Base-by-base conservation (phyloP, 1,140 invertebrate species). In the Trichonephila inaurata region DNA sequence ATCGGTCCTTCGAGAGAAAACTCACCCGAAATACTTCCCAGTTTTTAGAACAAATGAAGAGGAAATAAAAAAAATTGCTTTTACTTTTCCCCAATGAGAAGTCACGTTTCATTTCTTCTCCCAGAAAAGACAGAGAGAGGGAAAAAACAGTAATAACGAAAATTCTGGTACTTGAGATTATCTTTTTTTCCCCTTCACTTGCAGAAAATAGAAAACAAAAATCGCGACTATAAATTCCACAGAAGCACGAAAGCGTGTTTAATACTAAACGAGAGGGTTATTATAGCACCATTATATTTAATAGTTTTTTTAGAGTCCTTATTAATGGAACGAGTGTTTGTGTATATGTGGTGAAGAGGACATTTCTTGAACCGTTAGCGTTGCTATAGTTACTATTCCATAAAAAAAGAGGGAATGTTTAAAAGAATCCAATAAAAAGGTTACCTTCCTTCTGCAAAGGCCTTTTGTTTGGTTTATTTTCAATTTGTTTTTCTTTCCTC, bases 231-330 rank as follows among this genome's bases (percentile, higher is more conserved):
- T 40, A 77, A 77, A 77, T 77, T 77, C 28, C 72, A 77, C 14
- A 19, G 69, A 77, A 12, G 10, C 28, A 77, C 28, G 72, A 40
- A 40, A 77, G 24, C 28, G 72, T 40, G 72, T 77, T 77, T 33
- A 77, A 77, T 40, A 77, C 72, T 19, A 77, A 77, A 77, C 28
- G 72, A 77, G 72, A 33, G 72, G 5, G 28, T 77, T 77, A 77
- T 77, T 77, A 77, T 77, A 77, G 28, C 18, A 28, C 33, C 18
- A 77, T 77, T 77, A 77, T 77, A 77, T 77, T 40, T 77, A 77
- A 77, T 77, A 77, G 72, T 40, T 77, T 77, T 77, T 77, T 40
- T 77, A 40, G 72, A 77, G 18, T 33, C 72, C 72, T 77, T 77
- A 77, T 77, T 77, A 77, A 40, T 77, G 72, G 62, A 18, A 19